Conservation (phyloP, 2,797 vertebrate genomes). For the Phrynocephalus guinanensis region DNA sequence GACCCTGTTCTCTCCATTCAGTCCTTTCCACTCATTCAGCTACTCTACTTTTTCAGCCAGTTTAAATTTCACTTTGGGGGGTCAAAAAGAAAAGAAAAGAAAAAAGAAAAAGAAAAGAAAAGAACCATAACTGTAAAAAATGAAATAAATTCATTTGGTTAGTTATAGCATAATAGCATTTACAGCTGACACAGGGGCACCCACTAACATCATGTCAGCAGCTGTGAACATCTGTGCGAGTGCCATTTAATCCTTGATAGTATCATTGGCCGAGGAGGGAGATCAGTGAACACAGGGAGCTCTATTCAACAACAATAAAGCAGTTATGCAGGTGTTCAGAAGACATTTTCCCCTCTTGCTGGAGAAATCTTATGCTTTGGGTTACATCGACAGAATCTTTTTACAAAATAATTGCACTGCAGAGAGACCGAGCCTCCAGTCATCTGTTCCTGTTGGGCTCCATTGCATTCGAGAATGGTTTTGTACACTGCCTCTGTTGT, state of each 20-base stretch:
- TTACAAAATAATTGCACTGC: neutral
- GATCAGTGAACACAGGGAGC: conserved; percentile 65
- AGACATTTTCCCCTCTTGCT: conserved; percentile 30
- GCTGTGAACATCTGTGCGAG: conserved; percentile 77
- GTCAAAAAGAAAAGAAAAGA: conserved; percentile 61
- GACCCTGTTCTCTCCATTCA: conserved; percentile 25
- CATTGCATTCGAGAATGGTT: neutral
- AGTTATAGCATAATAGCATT: conserved; percentile 68
- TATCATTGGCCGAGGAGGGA: conserved; percentile 62
- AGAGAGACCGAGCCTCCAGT: neutral
- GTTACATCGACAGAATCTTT: conserved; percentile 25
- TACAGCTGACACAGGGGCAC: conserved; percentile 68
- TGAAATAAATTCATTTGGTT: conserved; percentile 67
- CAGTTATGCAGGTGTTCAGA: conserved; percentile 72
- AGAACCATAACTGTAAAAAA: conserved; percentile 43
- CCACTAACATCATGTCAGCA: conserved; percentile 76
- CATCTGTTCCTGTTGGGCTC: neutral
- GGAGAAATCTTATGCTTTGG: conserved; percentile 58
- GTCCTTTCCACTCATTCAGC: conserved; percentile 29
- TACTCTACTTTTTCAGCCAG: conserved; percentile 63
- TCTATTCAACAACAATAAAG: conserved; percentile 60
- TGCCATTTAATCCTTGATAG: conserved; percentile 72
- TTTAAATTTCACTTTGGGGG: conserved; percentile 65
- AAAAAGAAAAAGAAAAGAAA: neutral
- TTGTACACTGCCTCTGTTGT: neutral